Evolutionary conservation across 2,888 invertebrate species (phyloP).

Genomic region (Hymenopus coronatus): DNA sequence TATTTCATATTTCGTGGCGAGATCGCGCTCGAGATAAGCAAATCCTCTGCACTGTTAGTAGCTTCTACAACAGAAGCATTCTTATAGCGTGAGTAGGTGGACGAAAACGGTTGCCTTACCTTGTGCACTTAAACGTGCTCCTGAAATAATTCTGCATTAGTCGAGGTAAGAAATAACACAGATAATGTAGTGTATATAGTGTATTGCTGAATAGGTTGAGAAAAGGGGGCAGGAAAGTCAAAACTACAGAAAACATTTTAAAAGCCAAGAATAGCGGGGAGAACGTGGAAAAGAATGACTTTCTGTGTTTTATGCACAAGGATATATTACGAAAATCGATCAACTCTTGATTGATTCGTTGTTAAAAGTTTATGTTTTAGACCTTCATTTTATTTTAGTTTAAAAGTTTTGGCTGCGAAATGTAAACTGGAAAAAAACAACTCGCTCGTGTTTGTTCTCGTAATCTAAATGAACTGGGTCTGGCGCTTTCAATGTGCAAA

Average conservation of each 20-base stretch:
- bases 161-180: no score
- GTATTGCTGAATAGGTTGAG: no score
- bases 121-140: no score
- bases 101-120: no score
- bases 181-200: no score
- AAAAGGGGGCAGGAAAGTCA: no score
- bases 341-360: background rate
- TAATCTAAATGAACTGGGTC: background rate
- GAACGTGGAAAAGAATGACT: background rate
- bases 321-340: background rate
- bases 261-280: background rate
- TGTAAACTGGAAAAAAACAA: background rate
- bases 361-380: background rate
- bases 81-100: no score
- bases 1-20: background rate
- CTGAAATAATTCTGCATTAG: no score
- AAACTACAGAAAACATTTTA: no score
- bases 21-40: background rate
- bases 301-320: background rate
- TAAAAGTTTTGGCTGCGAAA: background rate
- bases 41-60: no score
- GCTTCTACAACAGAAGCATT: no score
- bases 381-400: background rate
- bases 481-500: background rate
- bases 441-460: background rate